Evolutionary conservation across 1,140 invertebrate species (phyloP), one percentile per base, ranked within the genome.

Genomic region (Nebria ingens): DNA sequence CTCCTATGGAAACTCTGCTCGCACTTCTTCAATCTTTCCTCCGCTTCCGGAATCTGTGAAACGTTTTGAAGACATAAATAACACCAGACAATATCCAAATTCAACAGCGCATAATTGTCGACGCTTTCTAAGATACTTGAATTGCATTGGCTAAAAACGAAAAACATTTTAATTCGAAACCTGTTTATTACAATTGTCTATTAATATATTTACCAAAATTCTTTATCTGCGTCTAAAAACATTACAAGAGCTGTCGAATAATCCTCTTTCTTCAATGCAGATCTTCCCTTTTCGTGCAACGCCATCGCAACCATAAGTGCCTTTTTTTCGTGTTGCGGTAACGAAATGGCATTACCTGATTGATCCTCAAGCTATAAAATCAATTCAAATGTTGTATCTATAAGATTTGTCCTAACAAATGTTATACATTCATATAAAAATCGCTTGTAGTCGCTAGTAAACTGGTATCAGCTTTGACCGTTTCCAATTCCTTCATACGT

Each of bases 81-180:
- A 69, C 87, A 89, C 89, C 89, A 91, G 2, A 85, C 84, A 59
- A 91, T 86, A 67, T 91, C 88, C 60, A 91, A 71, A 69, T 89
- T 86, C 2, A 91, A 71, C 1, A 90, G 69, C 0, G 85, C 88
- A 74, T 83, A 88, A 66, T 90, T 90, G 67, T 90, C 87, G n/a
- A 89, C 86, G 0, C 74, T 68, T 55, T 79, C 75, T 12, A 91
- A 70, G 25, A 90, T 72, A 21, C 77, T 71, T 0, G 85, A 80
- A 52, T 82, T 73, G 64, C 87, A 90, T 29, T 79, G 77, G 56
- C 82, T 86, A 61, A 12, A 64, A 68, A 51, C 59, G 52, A 56
- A 54, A 25, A 51, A 13, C 23, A 40, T 23, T 20, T 17, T 21
- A 54, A 51, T 19, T 23, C 23, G 13, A 42, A 54, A 54, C 34